Conservation (phyloP, 1,140 invertebrate genomes). For the Tribolium madens region DNA sequence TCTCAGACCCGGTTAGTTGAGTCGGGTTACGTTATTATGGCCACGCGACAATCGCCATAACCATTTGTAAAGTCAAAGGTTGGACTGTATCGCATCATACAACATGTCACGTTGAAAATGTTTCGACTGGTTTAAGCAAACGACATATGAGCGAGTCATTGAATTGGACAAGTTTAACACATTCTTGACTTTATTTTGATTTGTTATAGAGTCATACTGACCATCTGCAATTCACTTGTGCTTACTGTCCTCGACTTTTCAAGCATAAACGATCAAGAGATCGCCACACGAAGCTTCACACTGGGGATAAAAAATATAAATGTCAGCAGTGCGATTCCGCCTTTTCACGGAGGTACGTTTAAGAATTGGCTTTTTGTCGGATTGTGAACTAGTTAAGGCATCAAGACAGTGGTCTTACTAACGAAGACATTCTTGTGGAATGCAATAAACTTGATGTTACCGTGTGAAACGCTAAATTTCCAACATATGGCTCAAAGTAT, state of each 20-base stretch:
- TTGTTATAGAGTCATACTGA: slow-evolving; percentile 84
- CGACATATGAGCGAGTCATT: slow-evolving; percentile 2
- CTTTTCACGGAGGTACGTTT: slow-evolving; percentile 87
- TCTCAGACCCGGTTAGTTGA: slow-evolving; percentile 29
- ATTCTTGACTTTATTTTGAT: slow-evolving; percentile 49
- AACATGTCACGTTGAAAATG: slow-evolving; percentile 17
- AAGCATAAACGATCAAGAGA: slow-evolving; percentile 95
- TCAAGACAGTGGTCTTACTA: not conserved
- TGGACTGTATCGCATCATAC: slow-evolving; percentile 18
- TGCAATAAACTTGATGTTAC: slow-evolving; percentile 18
- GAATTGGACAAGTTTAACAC: slow-evolving; percentile 21
- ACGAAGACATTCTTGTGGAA: slow-evolving; percentile 3
- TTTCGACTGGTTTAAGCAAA: not conserved
- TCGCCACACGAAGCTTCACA: slow-evolving; percentile 94
- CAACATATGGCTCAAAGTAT: not conserved
- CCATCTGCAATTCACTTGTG: slow-evolving; percentile 90
- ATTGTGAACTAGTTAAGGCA: not conserved
- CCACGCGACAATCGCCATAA: slow-evolving; percentile 28
- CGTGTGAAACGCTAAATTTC: slow-evolving; percentile 29
- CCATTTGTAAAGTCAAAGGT: slow-evolving; percentile 35
- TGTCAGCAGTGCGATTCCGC: slow-evolving; percentile 92
- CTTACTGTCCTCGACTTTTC: slow-evolving; percentile 90
- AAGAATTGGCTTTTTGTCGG: not conserved
- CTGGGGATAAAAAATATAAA: slow-evolving; percentile 93
- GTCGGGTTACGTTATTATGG: slow-evolving; percentile 23